Conservation (phyloP, 2,888 invertebrate genomes). For the Acronicta psi region DNA sequence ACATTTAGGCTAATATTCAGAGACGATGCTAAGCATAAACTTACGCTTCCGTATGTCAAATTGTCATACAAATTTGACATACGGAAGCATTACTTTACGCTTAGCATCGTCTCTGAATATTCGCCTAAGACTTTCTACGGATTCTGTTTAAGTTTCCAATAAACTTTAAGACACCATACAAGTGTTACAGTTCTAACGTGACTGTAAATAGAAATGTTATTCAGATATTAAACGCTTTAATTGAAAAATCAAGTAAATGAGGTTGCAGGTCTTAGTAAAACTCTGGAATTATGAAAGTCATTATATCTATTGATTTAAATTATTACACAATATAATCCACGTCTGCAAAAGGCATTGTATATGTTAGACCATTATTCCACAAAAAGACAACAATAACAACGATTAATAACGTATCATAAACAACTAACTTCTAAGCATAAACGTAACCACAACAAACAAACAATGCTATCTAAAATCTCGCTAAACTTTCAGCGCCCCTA, state of each 20-base stretch:
- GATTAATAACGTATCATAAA: slow-evolving; percentile 23
- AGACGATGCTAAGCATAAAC: too few relatives aligned
- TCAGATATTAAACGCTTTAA: too few relatives aligned
- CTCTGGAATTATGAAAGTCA: neutral
- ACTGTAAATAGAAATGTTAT: too few relatives aligned
- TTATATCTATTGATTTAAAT: neutral
- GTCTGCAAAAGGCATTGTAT: neutral
- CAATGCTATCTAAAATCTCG: slow-evolving; percentile 62
- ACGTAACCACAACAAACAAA: slow-evolving; percentile 36
- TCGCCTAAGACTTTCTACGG: neutral
- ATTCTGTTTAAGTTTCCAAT: slow-evolving; percentile 10
- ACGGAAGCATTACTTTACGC: too few relatives aligned
- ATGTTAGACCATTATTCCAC: slow-evolving; percentile 18
- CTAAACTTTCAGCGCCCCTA: slow-evolving; percentile 64
- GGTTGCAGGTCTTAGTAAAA: too few relatives aligned
- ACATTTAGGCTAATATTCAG: too few relatives aligned
- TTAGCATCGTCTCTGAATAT: too few relatives aligned
- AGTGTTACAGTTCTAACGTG: slow-evolving; percentile 3
- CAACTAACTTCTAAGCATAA: slow-evolving; percentile 33
- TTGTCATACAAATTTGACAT: too few relatives aligned
- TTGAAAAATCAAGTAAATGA: too few relatives aligned
- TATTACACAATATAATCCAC: too few relatives aligned
- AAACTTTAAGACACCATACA: neutral
- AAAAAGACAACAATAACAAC: slow-evolving; percentile 21
- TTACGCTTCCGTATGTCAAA: too few relatives aligned